These are phyloP conservation scores for Lota lota DNA, from an alignment of 2,113 vertebrate species.

Conservation along the genomic window DNA sequence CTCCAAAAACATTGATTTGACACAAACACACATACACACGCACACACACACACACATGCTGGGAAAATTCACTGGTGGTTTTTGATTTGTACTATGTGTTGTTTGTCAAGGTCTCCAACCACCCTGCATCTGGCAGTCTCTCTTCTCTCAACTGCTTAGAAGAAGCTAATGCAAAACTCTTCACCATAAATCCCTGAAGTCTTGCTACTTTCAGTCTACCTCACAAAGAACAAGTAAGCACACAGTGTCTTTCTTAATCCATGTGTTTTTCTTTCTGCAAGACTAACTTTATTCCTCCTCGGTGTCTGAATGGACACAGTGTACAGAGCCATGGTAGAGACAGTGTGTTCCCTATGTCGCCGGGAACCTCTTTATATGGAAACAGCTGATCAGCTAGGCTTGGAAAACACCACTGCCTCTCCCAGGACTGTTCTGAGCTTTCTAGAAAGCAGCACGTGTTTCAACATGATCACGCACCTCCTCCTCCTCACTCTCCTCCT, in stretches of 20 bases:
- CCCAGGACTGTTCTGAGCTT: slow-evolving; percentile 33
- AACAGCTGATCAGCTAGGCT: slow-evolving; percentile 56
- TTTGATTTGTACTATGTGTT: too few relatives aligned
- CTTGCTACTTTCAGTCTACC: too few relatives aligned
- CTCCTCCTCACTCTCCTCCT: slow-evolving; percentile 19
- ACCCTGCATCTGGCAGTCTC: too few relatives aligned
- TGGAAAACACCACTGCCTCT: slow-evolving; percentile 26
- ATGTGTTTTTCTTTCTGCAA: slow-evolving; percentile 36
- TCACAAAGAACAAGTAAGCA: too few relatives aligned
- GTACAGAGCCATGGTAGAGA: not conserved
- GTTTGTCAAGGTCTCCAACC: too few relatives aligned
- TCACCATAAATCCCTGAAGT: too few relatives aligned
- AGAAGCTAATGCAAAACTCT: too few relatives aligned
- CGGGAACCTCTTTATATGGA: slow-evolving; percentile 42
- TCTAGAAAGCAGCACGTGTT: slow-evolving; percentile 47
- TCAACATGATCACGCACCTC: slow-evolving; percentile 32
- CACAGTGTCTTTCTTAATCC: not conserved
- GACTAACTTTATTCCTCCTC: not conserved
- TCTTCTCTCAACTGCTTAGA: too few relatives aligned
- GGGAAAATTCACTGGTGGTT: too few relatives aligned
- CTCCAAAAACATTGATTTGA: slow-evolving; percentile 3
- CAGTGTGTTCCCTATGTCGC: slow-evolving; percentile 27
- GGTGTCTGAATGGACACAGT: not conserved
- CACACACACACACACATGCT: slow-evolving; percentile 19
- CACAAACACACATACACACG: not conserved